A percentile compares a stretch with the other conserved stretches of the same genome.
These are phyloP conservation scores for Rhinophrynus dorsalis DNA, from an alignment of 2,797 vertebrate species.

Conservation along the genomic window DNA sequence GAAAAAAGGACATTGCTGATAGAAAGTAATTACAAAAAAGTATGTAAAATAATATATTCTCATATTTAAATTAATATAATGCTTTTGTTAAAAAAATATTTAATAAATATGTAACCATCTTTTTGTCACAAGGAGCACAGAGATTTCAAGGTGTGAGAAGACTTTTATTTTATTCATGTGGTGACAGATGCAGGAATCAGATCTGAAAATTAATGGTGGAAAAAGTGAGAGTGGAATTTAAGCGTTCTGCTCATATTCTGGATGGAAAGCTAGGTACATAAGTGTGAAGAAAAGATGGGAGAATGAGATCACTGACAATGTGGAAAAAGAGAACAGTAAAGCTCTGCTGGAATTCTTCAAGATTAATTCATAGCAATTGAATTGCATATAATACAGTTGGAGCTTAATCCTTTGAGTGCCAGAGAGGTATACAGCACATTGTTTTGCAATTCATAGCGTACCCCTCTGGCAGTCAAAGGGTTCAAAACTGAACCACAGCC, in stretches of 20 bases:
- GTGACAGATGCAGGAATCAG: background rate
- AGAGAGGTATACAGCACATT: too few species aligned
- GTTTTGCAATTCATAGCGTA: too few species aligned
- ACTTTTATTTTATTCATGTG: background rate
- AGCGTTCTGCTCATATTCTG: background rate
- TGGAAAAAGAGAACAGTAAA: conserved; percentile 26
- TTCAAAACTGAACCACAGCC: too few species aligned
- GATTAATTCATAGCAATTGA: background rate
- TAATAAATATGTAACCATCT: too few species aligned
- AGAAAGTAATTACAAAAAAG: too few species aligned
- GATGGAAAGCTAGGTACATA: background rate
- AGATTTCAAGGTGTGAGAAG: background rate
- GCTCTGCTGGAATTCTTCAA: conserved; percentile 10
- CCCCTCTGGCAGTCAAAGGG: too few species aligned
- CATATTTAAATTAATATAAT: too few species aligned
- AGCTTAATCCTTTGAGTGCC: too few species aligned
- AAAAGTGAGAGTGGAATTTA: background rate
- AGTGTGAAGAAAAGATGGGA: background rate
- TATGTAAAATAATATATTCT: too few species aligned
- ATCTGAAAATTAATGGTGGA: conserved; percentile 3
- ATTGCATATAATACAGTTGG: conserved; percentile 3
- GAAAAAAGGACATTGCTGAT: too few species aligned
- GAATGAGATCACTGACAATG: conserved; percentile 29
- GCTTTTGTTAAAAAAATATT: too few species aligned
- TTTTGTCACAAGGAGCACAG: background rate